Percentiles rank a stretch among this genome's conserved stretches.
Evolutionary conservation across 2,113 vertebrate species (phyloP).

Genomic region (Chauna torquata): DNA sequence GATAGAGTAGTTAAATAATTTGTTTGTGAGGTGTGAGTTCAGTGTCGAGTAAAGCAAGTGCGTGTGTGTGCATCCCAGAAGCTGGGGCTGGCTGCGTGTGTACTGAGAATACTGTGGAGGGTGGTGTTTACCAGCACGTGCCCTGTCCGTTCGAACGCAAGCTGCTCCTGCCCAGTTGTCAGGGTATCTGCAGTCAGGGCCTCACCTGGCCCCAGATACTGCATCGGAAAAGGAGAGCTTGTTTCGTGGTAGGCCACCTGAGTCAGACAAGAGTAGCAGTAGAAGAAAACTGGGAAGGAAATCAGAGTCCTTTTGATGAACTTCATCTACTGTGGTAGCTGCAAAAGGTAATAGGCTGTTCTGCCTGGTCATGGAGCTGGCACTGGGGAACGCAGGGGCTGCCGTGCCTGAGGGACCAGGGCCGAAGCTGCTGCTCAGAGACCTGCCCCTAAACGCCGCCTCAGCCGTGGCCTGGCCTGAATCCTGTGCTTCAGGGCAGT

Average conservation of each 20-base stretch:
- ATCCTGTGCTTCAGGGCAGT: background rate
- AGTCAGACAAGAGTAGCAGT: background rate
- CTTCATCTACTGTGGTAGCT: background rate
- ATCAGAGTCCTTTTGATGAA: background rate
- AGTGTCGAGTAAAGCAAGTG: constrained; percentile 29
- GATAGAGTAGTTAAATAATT: constrained; percentile 79
- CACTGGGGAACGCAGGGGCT: background rate
- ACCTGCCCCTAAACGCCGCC: background rate
- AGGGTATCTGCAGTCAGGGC: constrained; percentile 34
- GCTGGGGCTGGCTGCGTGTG: background rate
- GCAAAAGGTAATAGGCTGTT: background rate
- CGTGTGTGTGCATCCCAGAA: background rate
- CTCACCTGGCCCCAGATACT: constrained; percentile 51
- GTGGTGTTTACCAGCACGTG: background rate
- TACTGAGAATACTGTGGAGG: constrained; percentile 46
- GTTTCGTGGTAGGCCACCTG: background rate
- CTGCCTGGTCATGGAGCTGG: background rate
- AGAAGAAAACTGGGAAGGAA: background rate
- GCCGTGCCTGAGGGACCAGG: background rate
- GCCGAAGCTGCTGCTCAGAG: background rate
- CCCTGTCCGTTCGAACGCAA: background rate
- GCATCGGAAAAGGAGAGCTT: constrained; percentile 57
- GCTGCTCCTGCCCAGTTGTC: constrained; percentile 25
- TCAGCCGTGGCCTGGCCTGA: background rate
- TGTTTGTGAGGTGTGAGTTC: constrained; percentile 77